Evolutionary conservation across 92 coral and sea anemone genomes (phyloP).

Genomic region (Bergia sp.): DNA sequence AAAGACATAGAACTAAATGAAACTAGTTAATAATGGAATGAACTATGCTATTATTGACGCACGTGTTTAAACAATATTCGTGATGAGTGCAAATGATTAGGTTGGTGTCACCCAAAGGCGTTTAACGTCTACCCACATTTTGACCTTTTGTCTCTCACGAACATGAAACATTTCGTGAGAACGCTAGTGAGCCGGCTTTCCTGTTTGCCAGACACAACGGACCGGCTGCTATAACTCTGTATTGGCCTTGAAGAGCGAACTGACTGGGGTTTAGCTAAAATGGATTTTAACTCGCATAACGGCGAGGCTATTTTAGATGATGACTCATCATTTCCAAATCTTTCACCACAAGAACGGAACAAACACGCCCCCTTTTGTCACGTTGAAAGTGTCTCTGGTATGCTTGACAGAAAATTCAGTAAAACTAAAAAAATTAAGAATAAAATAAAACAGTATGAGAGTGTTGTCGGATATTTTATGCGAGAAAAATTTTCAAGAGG

Average conservation of each 20-base stretch:
- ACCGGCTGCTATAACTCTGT: conserved; percentile 25
- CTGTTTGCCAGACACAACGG: conserved; percentile 49
- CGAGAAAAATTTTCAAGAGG: background rate
- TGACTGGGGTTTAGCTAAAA: conserved; percentile 3
- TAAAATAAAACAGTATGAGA: background rate
- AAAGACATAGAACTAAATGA: background rate
- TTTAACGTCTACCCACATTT: conserved; percentile 16
- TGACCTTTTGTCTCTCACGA: conserved; percentile 24
- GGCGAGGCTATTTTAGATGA: background rate
- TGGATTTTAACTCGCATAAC: conserved; percentile 1
- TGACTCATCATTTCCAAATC: background rate
- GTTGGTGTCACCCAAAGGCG: background rate
- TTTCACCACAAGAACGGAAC: conserved; percentile 12
- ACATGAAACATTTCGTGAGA: conserved; percentile 48
- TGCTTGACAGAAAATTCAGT: background rate
- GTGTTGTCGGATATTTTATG: background rate
- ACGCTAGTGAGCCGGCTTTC: background rate
- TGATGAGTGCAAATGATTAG: conserved; percentile 1
- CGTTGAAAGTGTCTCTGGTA: background rate
- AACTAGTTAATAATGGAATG: background rate
- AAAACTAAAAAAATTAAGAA: no score
- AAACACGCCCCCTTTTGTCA: conserved; percentile 12
- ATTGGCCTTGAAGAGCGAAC: conserved; percentile 32
- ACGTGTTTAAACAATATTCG: background rate
- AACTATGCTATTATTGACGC: background rate